Conservation (phyloP, 2,888 invertebrate species). For the Thecocarcelia acutangulata region DNA sequence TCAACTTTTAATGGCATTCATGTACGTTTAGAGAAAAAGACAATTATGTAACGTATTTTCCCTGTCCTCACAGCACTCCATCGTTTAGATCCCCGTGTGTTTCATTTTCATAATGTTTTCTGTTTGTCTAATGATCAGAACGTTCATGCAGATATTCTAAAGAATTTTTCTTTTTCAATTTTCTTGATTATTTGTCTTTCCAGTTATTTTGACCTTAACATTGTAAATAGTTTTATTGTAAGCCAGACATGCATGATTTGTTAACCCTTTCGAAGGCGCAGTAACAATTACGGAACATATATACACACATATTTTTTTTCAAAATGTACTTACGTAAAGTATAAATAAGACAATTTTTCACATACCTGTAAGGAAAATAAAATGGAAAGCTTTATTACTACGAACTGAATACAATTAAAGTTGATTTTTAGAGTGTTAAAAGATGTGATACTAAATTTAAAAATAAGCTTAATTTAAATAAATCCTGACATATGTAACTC, state of each 20-base stretch:
- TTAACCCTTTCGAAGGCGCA: slow-evolving; percentile 2
- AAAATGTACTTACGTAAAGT: slow-evolving; percentile 25
- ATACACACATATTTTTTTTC: not conserved
- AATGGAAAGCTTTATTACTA: not conserved
- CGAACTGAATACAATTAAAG: not conserved
- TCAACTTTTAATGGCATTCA: no score
- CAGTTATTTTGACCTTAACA: slow-evolving; percentile 44
- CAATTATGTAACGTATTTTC: no score
- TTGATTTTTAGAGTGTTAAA: no score
- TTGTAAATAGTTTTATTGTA: slow-evolving; percentile 2
- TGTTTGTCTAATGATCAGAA: slow-evolving; percentile 12
- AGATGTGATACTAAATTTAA: no score
- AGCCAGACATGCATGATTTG: not conserved
- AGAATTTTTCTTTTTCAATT: slow-evolving; percentile 5
- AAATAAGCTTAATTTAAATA: no score
- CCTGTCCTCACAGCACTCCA: no score
- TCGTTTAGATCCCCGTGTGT: not conserved
- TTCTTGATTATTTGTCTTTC: slow-evolving; percentile 6
- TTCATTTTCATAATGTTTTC: not conserved
- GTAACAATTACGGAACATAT: no score
- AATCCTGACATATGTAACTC: no score
- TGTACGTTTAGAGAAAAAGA: no score
- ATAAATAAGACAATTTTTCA: not conserved
- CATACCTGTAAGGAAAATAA: slow-evolving; percentile 38
- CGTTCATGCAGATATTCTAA: slow-evolving; percentile 23